Evolutionary conservation across 2,113 vertebrate genomes (phyloP), one percentile per base, ranked within the genome.

Genomic region (Erythrolamprus reginae): DNA sequence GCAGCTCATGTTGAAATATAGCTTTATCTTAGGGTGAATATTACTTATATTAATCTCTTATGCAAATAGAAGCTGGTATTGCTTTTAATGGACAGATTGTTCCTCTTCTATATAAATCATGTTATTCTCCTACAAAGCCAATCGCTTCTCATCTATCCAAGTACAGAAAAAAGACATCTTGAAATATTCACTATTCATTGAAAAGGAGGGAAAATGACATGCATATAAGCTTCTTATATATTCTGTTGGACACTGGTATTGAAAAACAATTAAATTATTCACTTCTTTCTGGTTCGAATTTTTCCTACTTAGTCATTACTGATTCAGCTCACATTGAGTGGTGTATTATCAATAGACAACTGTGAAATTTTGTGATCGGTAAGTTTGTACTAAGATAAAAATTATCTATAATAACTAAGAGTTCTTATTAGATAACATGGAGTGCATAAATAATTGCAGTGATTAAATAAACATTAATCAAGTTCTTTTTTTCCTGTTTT

Each of bases 81-180:
- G 21, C 33, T 89, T 53, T 58, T 50, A 86, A 4, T 38, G 33
- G 82, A 19, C 33, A 91, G n/a, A 15, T n/a, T 53, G 19, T 21
- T 84, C 5, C 5, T 50, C 65, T 84, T 51, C 38, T 19, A 53
- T 23, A 45, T 89, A 21, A 3, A 82, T 28, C 24, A 23, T 70
- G 65, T 53, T 61, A 65, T 33, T 7, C 26, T 10, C 21, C 84
- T 21, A 24, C 52, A 70, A 24, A 77, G 5, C 5, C 26, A 55
- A 23, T 38, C 12, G 38, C 13, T 19, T 55, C 38, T 89, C 65
- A 65, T 86, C 86, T 90, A 88, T 53, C 50, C 47, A 89, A 50
- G 89, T 82, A 93, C 53, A 82, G 65, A 87, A 89, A 89, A 58
- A 86, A 45, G 82, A 50, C 89, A 93, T 90, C 47, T 84, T 93